These are phyloP conservation scores for Dipodomys ordii DNA, from an alignment of 2,113 vertebrate genomes.

Conservation along the genomic window DNA sequence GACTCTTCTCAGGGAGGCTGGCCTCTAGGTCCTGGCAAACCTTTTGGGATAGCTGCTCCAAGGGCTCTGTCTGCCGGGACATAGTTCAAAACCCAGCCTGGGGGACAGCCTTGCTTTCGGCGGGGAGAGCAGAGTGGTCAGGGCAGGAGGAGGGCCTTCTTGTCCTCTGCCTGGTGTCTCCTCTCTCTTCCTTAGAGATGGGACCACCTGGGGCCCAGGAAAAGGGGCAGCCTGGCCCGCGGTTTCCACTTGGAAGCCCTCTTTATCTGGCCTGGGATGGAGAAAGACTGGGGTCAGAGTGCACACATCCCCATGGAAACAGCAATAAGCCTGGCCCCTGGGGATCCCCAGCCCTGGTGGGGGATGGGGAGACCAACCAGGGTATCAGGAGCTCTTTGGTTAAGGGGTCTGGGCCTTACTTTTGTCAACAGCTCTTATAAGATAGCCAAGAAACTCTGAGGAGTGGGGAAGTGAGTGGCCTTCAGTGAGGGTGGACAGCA, in stretches of 20 bases:
- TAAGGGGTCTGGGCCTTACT: background rate
- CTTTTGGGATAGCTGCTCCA: background rate
- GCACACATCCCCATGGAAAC: constrained; percentile 81
- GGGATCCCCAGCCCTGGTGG: constrained; percentile 58
- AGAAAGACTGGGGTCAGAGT: constrained; percentile 82
- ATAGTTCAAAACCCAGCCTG: background rate
- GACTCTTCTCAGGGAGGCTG: background rate
- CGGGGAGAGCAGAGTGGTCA: background rate
- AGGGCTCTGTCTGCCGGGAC: background rate
- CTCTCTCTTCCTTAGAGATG: background rate
- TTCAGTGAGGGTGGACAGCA: background rate
- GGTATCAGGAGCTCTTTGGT: constrained; percentile 1
- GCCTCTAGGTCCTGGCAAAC: background rate
- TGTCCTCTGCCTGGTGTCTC: background rate
- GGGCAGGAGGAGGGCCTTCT: background rate
- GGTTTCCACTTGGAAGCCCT: constrained; percentile 79
- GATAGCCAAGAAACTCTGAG: background rate
- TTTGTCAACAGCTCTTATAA: constrained; percentile 37
- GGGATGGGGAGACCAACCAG: constrained; percentile 26
- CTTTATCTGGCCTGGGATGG: constrained; percentile 73
- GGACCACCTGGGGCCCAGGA: constrained; percentile 57
- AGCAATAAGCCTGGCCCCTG: constrained; percentile 73
- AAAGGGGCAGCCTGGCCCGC: constrained; percentile 49
- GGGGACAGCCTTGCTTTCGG: background rate
- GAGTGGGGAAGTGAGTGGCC: background rate